These are phyloP conservation scores for Sebastes taczanowskii DNA, from an alignment of 2,797 vertebrate species.

Conservation along the genomic window DNA sequence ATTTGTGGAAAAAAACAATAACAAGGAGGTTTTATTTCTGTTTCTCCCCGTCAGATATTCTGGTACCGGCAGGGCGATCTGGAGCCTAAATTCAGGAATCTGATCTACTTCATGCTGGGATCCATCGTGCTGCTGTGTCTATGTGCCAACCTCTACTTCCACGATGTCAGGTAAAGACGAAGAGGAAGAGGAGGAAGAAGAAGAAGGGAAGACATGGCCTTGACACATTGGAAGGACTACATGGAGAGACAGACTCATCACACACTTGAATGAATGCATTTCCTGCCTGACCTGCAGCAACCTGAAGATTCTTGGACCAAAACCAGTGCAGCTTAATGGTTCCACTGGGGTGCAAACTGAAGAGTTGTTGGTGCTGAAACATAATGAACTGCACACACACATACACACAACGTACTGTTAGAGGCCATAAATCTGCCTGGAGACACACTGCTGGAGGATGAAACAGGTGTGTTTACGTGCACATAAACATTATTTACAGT, in stretches of 20 bases:
- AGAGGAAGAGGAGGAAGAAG: constrained; percentile 34
- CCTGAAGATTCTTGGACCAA: constrained; percentile 16
- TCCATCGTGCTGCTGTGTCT: constrained; percentile 95
- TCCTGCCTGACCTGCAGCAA: background rate
- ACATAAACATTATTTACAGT: background rate
- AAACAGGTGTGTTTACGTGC: constrained; percentile 44
- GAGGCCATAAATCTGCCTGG: constrained; percentile 26
- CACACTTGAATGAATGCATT: constrained; percentile 19
- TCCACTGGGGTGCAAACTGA: constrained; percentile 10
- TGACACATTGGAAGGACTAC: constrained; percentile 18
- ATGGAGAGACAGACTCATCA: background rate
- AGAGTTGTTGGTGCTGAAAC: constrained; percentile 7
- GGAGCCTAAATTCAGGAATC: constrained; percentile 96
- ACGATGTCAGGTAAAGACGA: constrained; percentile 84
- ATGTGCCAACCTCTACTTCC: constrained; percentile 99
- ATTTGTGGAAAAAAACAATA: background rate
- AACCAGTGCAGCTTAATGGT: constrained; percentile 13
- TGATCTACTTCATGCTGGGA: constrained; percentile 96
- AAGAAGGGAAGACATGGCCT: constrained; percentile 65
- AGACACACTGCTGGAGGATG: background rate
- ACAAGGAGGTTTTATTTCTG: rapidly evolving
- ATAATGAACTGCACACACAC: background rate
- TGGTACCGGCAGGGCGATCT: constrained; percentile 99
- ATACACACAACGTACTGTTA: constrained; percentile 7
- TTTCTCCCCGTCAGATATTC: constrained; percentile 84